phyloP scores from a whole-genome alignment of 1,140 invertebrate genomes.

The Lepidurus arcticus region DNA sequence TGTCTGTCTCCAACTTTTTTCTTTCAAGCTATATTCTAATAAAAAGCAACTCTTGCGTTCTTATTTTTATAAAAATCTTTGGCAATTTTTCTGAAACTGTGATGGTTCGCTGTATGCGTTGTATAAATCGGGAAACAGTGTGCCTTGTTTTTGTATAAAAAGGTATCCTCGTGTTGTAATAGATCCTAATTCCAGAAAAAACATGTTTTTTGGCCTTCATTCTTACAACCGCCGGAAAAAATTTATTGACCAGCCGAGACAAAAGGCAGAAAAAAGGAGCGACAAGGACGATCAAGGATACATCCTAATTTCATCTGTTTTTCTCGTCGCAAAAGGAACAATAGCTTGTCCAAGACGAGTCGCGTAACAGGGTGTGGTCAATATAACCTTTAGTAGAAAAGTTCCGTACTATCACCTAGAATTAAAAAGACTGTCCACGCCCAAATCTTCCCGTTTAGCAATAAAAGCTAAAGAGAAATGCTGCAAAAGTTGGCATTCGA shows the following conservation, averaged over 20 bases:
- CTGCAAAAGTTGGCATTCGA: too few species aligned
- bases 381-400: not conserved
- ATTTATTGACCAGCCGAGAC: not conserved
- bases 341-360: not conserved
- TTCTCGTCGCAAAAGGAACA: not conserved
- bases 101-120: conserved; percentile 1
- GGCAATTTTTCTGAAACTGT: not conserved
- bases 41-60: not conserved
- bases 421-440: not conserved
- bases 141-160: conserved; percentile 22
- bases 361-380: not conserved
- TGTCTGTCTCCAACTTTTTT: not conserved
- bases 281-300: not conserved
- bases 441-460: not conserved
- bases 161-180: conserved; percentile 2
- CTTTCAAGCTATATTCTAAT: not conserved
- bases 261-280: not conserved
- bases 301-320: not conserved
- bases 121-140: conserved; percentile 15
- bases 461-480: too few species aligned
- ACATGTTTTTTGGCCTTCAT: not conserved
- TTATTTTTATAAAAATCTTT: not conserved
- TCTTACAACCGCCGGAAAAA: not conserved
- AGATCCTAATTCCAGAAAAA: conserved; percentile 1
- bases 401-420: not conserved